Conservation (phyloP, 2,888 invertebrate species). For the Bibio marci region DNA sequence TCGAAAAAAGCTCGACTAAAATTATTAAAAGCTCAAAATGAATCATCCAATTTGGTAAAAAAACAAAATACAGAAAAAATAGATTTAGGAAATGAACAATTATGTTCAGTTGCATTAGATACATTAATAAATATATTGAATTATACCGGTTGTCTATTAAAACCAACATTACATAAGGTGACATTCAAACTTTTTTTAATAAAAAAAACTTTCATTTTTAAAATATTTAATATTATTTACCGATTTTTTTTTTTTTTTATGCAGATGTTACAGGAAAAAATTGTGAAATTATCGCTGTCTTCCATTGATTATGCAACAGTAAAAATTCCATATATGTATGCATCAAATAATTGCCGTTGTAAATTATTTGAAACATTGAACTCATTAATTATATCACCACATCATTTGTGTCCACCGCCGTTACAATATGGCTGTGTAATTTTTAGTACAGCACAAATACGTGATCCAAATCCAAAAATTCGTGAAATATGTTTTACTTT, state of each 20-base stretch:
- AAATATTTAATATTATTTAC: slow-evolving; percentile 8
- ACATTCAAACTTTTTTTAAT: too few relatives aligned
- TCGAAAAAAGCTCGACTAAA: slow-evolving; percentile 21
- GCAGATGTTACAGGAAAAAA: slow-evolving; percentile 14
- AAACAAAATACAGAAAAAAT: slow-evolving; percentile 12
- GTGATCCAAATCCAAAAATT: slow-evolving; percentile 13
- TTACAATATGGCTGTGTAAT: slow-evolving; percentile 14
- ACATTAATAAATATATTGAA: slow-evolving; percentile 14
- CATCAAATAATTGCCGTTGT: slow-evolving; percentile 12
- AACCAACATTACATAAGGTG: slow-evolving; percentile 5
- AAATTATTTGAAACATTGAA: slow-evolving; percentile 14
- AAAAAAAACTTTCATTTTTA: too few relatives aligned
- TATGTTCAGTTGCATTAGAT: slow-evolving; percentile 15
- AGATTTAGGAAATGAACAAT: slow-evolving; percentile 13
- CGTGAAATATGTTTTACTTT: slow-evolving; percentile 12
- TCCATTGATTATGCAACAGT: slow-evolving; percentile 1
- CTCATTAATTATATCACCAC: slow-evolving; percentile 12
- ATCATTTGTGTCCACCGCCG: slow-evolving; percentile 19
- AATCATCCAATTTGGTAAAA: slow-evolving; percentile 16
- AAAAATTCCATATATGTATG: slow-evolving; percentile 8
- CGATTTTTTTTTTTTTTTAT: slow-evolving; percentile 10
- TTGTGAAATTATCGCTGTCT: slow-evolving; percentile 13
- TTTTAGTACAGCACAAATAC: slow-evolving; percentile 12
- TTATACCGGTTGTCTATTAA: slow-evolving; percentile 5
- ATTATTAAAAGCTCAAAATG: slow-evolving; percentile 19